These are phyloP conservation scores for Drosophila maculinotata DNA, from an alignment of 2,888 invertebrate genomes.

Conservation along the genomic window DNA sequence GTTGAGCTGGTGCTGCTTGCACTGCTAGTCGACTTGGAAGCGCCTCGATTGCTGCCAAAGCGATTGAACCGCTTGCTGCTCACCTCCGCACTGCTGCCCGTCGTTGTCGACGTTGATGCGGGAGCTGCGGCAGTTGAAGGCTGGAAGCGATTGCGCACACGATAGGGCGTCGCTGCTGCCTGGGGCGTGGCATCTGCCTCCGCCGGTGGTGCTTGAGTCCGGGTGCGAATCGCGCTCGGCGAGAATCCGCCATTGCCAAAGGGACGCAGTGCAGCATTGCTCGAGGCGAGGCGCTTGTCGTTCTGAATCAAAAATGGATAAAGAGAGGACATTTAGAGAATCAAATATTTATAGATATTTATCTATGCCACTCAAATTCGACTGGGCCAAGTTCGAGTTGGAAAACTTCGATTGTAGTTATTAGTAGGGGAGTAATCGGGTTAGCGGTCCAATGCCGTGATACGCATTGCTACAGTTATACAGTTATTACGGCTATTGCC, in stretches of 20 bases:
- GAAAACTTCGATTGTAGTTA: background rate
- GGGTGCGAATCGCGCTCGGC: constrained; percentile 73
- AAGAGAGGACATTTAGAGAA: background rate
- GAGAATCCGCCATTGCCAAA: constrained; percentile 76
- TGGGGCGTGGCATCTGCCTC: constrained; percentile 56
- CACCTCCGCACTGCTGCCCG: constrained; percentile 59
- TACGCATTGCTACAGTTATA: constrained; percentile 6
- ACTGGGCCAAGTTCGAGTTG: background rate
- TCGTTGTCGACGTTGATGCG: constrained; percentile 60
- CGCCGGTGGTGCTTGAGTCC: constrained; percentile 54
- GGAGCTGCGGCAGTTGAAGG: constrained; percentile 62
- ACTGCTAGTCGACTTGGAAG: constrained; percentile 29
- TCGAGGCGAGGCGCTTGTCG: constrained; percentile 67
- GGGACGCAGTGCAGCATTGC: constrained; percentile 56
- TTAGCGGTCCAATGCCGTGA: constrained; percentile 21
- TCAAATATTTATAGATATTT: no score
- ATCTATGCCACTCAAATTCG: no score
- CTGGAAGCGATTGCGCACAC: constrained; percentile 83
- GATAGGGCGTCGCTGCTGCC: constrained; percentile 73
- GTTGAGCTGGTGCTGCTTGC: constrained; percentile 42
- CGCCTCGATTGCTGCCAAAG: constrained; percentile 62
- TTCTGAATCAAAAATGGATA: constrained; percentile 38
- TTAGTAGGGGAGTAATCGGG: background rate
- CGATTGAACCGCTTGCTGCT: constrained; percentile 82
- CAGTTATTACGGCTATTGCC: no score